Conservation (phyloP, 2,797 vertebrate genomes). For the Sebastes hubbsi region DNA sequence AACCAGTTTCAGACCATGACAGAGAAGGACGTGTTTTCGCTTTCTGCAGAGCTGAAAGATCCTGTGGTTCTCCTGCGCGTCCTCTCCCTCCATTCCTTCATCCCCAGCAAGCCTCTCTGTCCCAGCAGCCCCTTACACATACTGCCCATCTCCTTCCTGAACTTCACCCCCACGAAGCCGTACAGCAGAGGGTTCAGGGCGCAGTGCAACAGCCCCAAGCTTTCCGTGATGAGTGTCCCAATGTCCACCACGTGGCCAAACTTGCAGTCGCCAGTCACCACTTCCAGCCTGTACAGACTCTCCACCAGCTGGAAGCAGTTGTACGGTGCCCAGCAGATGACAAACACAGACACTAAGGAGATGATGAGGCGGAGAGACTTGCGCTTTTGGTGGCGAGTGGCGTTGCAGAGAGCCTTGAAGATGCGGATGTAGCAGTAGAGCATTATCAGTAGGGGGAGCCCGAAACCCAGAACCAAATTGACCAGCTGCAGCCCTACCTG, state of each 20-base stretch:
- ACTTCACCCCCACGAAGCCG: conserved; percentile 86
- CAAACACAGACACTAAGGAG: conserved; percentile 81
- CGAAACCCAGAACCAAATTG: conserved; percentile 80
- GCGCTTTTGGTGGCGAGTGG: conserved; percentile 75
- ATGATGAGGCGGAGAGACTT: conserved; percentile 83
- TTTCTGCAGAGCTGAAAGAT: conserved; percentile 78
- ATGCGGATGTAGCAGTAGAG: conserved; percentile 86
- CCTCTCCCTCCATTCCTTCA: conserved; percentile 56
- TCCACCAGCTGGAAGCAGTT: conserved; percentile 80
- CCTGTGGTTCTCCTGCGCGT: conserved; percentile 43
- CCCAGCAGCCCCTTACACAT: conserved; percentile 78
- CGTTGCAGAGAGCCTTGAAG: conserved; percentile 80
- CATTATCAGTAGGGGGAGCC: conserved; percentile 84
- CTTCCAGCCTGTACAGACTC: conserved; percentile 66
- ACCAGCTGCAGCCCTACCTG: conserved; percentile 74
- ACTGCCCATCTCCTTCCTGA: conserved; percentile 80
- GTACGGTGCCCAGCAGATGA: conserved; percentile 86
- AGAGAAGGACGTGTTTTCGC: conserved; percentile 81
- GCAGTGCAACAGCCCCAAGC: conserved; percentile 83
- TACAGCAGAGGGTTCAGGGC: conserved; percentile 89
- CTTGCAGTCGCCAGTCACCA: conserved; percentile 64
- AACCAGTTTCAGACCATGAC: conserved; percentile 73
- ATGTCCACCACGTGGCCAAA: conserved; percentile 76
- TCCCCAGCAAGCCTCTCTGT: conserved; percentile 46
- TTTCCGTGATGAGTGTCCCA: conserved; percentile 79